Conservation (phyloP, 2,113 vertebrate species). For the Hippopotamus amphibius region DNA sequence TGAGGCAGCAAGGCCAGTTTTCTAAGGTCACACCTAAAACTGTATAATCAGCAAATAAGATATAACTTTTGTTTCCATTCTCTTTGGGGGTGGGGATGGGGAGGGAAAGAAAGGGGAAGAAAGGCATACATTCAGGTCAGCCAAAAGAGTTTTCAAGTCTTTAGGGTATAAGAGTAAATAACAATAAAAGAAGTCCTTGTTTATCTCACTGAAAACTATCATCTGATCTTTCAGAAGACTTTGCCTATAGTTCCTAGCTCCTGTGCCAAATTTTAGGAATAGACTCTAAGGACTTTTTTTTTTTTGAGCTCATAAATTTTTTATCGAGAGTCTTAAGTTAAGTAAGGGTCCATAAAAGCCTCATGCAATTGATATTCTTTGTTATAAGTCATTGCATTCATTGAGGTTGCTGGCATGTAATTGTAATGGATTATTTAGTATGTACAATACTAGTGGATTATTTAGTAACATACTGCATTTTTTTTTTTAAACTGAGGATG, state of each 20-base stretch:
- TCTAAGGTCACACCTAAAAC: conserved; percentile 6
- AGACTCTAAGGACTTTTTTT: background rate
- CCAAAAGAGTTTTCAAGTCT: background rate
- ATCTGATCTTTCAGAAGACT: background rate
- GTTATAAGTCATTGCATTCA: conserved; percentile 1
- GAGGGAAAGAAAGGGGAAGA: background rate
- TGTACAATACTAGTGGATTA: background rate
- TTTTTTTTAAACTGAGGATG: background rate
- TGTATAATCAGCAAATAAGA: background rate
- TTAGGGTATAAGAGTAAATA: background rate
- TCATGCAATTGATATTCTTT: background rate
- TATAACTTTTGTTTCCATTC: conserved; percentile 3
- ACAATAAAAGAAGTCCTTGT: background rate
- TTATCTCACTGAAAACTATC: conserved; percentile 1
- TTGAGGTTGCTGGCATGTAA: background rate
- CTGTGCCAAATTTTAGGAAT: conserved; percentile 9
- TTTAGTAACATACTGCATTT: background rate
- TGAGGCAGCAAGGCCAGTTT: background rate
- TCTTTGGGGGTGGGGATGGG: background rate
- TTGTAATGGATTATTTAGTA: conserved; percentile 11
- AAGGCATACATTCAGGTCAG: background rate
- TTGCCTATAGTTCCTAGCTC: background rate
- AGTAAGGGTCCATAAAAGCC: background rate
- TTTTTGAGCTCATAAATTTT: background rate
- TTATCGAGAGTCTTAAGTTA: conserved; percentile 16